These are phyloP conservation scores for Aphelocoma californica DNA, from an alignment of 2,797 vertebrate species.

Conservation along the genomic window DNA sequence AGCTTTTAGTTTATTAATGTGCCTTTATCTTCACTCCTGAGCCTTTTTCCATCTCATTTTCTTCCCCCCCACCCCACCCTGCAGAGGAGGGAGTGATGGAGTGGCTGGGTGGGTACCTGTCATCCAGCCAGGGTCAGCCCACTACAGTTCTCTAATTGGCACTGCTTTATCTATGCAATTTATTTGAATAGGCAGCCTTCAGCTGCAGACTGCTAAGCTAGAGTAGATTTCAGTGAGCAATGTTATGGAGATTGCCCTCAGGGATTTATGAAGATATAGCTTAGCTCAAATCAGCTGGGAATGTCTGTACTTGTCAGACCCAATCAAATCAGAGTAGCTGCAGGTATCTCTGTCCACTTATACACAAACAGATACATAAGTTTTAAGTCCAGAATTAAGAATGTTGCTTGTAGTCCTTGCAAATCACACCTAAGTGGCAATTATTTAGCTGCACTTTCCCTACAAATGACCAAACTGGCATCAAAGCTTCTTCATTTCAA, in stretches of 20 bases:
- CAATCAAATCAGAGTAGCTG: slow-evolving; percentile 40
- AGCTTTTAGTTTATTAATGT: not conserved
- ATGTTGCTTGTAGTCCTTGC: not conserved
- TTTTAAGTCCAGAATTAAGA: slow-evolving; percentile 45
- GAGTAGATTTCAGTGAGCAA: slow-evolving; percentile 33
- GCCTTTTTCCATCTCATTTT: not conserved
- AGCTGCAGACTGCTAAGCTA: not conserved
- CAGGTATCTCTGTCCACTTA: slow-evolving; percentile 58
- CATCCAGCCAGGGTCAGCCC: not conserved
- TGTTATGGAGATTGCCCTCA: slow-evolving; percentile 22
- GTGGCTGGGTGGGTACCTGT: not conserved
- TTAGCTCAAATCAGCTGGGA: slow-evolving; percentile 52
- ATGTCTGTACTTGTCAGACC: slow-evolving; percentile 55
- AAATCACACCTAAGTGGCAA: slow-evolving; percentile 47
- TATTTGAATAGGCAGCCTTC: slow-evolving; percentile 45
- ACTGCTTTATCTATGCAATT: slow-evolving; percentile 27
- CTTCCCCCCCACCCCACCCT: not conserved
- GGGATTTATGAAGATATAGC: slow-evolving; percentile 45
- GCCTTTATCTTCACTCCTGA: not conserved
- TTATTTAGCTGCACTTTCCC: slow-evolving; percentile 30
- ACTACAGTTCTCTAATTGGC: not conserved
- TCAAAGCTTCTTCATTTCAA: slow-evolving; percentile 35
- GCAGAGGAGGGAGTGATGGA: not conserved
- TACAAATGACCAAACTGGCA: not conserved
- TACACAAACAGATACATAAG: slow-evolving; percentile 24